Conservation (phyloP, 2,888 invertebrate species). For the Melinaea marsaeus region DNA sequence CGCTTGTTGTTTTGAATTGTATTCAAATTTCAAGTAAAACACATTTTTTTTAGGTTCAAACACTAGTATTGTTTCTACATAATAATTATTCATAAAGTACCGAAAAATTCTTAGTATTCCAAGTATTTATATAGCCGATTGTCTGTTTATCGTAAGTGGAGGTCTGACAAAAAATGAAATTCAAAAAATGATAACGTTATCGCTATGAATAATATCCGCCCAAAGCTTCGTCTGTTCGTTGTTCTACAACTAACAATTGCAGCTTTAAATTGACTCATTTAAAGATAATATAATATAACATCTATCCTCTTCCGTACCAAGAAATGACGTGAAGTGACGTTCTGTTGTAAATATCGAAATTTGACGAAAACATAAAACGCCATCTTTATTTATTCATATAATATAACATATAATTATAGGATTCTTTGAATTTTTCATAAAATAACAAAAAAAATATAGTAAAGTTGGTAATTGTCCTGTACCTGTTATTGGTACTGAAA, state of each 20-base stretch:
- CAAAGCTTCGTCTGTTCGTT: slow-evolving; percentile 39
- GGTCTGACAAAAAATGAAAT: slow-evolving; percentile 41
- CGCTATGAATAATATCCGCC: slow-evolving; percentile 55
- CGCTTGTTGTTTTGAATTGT: slow-evolving; percentile 11
- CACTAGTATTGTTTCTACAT: neutral
- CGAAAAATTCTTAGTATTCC: neutral
- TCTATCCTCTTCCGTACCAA: slow-evolving; percentile 20
- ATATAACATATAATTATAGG: no score
- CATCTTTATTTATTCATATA: neutral
- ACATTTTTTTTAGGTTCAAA: neutral
- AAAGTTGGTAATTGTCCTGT: no score
- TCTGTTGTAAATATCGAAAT: slow-evolving; percentile 18
- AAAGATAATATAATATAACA: slow-evolving; percentile 11
- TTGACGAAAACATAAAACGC: slow-evolving; percentile 21
- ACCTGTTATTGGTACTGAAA: no score
- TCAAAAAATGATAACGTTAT: slow-evolving; percentile 56
- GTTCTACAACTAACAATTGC: slow-evolving; percentile 34
- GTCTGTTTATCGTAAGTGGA: slow-evolving; percentile 25
- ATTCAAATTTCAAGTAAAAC: neutral
- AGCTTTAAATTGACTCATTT: slow-evolving; percentile 32
- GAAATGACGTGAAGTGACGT: slow-evolving; percentile 21
- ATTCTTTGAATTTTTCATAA: no score
- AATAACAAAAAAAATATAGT: no score
- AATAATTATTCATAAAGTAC: neutral
- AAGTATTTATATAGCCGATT: neutral